Evolutionary conservation across 2,113 vertebrate species (phyloP).

Genomic region (Aix galericulata): DNA sequence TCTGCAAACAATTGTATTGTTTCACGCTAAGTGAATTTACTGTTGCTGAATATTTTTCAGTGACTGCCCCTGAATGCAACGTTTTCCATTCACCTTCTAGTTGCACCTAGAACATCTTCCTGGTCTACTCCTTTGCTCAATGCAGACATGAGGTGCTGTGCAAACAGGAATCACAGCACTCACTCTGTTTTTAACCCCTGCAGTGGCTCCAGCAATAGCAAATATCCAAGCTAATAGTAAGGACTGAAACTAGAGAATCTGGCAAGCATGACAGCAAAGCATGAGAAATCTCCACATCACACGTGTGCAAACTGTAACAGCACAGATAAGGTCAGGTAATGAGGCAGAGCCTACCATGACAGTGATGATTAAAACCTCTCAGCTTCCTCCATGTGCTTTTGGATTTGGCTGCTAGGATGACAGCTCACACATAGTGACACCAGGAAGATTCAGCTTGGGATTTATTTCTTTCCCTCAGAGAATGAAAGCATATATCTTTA

Average conservation of each 20-base stretch:
- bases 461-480: not conserved
- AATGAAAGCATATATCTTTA: not conserved
- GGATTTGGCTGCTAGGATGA: not conserved
- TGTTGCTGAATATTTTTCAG: not conserved
- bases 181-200: not conserved
- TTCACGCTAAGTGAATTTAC: not conserved
- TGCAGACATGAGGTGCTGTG: not conserved
- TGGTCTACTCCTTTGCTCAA: not conserved
- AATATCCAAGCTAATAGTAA: not conserved
- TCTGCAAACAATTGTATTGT: conserved; percentile 30
- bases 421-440: not conserved
- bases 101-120: not conserved
- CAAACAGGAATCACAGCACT: not conserved
- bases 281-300: not conserved
- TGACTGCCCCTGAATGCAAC: not conserved
- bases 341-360: not conserved
- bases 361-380: not conserved
- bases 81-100: not conserved
- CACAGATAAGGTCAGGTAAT: accelerated
- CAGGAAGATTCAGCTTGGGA: not conserved
- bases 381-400: not conserved
- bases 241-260: not conserved
- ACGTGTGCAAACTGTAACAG: accelerated
- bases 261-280: not conserved
- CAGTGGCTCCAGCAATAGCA: not conserved